These are phyloP conservation scores for Burhinus bistriatus DNA, from an alignment of 2,113 vertebrate genomes.

Conservation along the genomic window DNA sequence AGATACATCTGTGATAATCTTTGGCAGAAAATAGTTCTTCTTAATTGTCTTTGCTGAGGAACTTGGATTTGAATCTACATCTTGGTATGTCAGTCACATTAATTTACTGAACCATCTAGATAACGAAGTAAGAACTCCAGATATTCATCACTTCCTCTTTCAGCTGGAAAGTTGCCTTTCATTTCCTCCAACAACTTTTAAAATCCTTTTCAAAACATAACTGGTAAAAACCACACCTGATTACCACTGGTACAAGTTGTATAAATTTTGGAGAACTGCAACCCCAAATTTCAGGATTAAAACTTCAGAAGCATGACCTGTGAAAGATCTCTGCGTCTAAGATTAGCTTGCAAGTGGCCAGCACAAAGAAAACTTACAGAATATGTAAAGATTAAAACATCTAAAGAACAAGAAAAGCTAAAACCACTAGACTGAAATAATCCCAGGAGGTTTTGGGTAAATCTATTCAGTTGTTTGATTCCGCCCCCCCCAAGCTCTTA, in stretches of 20 bases:
- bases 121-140: background rate
- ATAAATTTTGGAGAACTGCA: background rate
- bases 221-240: background rate
- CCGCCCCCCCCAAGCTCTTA: background rate
- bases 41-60: background rate
- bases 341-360: background rate
- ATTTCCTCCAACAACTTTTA: background rate
- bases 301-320: background rate
- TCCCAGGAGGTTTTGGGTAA: background rate
- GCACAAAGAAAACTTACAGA: background rate
- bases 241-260: accelerated
- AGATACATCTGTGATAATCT: background rate
- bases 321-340: background rate
- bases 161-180: background rate
- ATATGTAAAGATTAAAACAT: background rate
- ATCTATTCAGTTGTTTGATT: background rate
- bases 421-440: background rate
- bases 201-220: background rate
- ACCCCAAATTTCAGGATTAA: background rate
- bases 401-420: background rate
- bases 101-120: background rate
- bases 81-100: background rate
- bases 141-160: background rate
- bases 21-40: background rate
- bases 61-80: background rate